These are phyloP conservation scores for Myiozetetes cayanensis DNA, from an alignment of 2,113 vertebrate genomes.

Conservation along the genomic window DNA sequence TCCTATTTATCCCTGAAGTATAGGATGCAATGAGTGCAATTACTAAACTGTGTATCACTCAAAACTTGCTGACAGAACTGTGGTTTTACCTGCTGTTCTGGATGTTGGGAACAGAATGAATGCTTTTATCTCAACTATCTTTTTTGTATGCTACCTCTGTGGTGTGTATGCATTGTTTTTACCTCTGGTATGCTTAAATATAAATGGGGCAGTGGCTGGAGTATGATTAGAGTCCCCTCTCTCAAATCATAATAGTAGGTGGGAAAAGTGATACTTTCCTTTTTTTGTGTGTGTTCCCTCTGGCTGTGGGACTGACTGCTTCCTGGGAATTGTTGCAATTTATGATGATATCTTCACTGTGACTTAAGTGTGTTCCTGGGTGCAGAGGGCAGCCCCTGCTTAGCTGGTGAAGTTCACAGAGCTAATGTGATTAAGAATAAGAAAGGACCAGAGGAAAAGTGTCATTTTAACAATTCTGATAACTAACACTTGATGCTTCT, in stretches of 20 bases:
- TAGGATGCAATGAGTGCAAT: not conserved
- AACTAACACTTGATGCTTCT: not conserved
- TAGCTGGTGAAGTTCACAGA: not conserved
- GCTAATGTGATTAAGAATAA: not conserved
- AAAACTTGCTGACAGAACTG: not conserved
- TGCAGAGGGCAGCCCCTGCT: not conserved
- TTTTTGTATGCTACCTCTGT: not conserved
- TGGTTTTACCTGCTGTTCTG: not conserved
- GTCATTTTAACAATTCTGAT: not conserved
- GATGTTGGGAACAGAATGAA: not conserved
- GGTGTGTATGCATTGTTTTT: not conserved
- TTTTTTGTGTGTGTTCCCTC: not conserved
- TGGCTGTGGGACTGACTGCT: not conserved
- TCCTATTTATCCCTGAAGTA: not conserved
- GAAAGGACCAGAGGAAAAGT: not conserved
- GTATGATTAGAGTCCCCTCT: not conserved
- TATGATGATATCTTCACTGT: not conserved
- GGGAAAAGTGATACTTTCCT: not conserved
- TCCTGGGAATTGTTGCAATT: not conserved
- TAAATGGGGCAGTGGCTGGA: not conserved
- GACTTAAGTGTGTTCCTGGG: not conserved
- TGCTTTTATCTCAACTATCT: not conserved
- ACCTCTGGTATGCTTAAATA: not conserved
- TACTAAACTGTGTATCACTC: not conserved
- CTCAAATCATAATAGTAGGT: not conserved